phyloP scores from a whole-genome alignment of 2,797 vertebrate genomes.

The Passerculus sandwichensis region DNA sequence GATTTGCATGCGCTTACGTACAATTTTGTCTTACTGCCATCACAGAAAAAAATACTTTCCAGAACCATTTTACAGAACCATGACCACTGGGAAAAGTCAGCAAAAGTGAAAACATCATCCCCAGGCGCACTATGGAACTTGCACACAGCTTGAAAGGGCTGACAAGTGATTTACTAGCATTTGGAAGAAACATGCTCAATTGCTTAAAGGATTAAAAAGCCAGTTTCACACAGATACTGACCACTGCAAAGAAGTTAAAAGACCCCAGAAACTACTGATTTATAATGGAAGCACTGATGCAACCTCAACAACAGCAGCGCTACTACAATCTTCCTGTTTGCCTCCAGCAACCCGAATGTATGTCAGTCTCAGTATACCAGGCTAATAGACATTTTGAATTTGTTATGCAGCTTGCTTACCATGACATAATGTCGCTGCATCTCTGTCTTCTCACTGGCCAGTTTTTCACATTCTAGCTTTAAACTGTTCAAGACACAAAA shows the following conservation, averaged over 20 bases:
- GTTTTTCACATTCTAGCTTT: conserved; percentile 96
- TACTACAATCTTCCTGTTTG: background rate
- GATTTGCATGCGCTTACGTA: rapidly evolving
- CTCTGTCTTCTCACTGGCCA: conserved; percentile 96
- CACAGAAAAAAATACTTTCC: background rate
- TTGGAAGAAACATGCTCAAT: background rate
- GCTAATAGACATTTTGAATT: conserved; percentile 68
- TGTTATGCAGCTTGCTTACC: conserved; percentile 83
- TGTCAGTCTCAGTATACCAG: conserved; percentile 31
- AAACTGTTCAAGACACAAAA: conserved; percentile 81
- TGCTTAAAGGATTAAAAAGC: conserved; percentile 2
- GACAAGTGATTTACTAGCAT: background rate
- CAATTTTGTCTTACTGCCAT: background rate
- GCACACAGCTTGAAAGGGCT: background rate
- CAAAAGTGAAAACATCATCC: background rate
- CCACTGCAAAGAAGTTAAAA: conserved; percentile 40
- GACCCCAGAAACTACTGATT: conserved; percentile 48
- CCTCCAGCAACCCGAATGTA: conserved; percentile 47
- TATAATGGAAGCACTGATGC: conserved; percentile 34
- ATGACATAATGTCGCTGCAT: conserved; percentile 98
- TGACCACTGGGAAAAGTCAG: background rate
- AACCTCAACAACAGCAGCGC: background rate
- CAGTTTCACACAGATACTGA: conserved; percentile 11
- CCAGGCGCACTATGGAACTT: background rate
- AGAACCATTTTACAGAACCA: rapidly evolving